phyloP scores from a whole-genome alignment of 2,888 invertebrate species.

The Scaptomyza parva region DNA sequence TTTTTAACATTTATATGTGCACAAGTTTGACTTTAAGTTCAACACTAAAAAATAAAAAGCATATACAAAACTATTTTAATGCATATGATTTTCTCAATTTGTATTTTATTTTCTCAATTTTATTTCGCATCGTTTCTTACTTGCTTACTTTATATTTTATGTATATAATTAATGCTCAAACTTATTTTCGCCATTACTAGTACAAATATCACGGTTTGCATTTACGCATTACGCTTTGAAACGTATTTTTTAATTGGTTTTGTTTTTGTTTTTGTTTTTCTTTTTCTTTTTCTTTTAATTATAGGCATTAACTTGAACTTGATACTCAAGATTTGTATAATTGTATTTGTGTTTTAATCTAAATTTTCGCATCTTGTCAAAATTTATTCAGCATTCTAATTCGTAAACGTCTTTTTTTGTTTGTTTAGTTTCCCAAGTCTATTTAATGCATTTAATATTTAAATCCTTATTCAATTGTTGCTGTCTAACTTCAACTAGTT shows the following conservation, averaged over 20 bases:
- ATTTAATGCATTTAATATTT: constrained; percentile 36
- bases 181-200: constrained; percentile 74
- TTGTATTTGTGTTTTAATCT: constrained; percentile 22
- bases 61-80: constrained; percentile 75
- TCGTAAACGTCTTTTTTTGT: constrained; percentile 25
- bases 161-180: constrained; percentile 61
- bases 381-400: constrained; percentile 51
- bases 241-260: constrained; percentile 54
- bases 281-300: constrained; percentile 44
- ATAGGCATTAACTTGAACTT: constrained; percentile 41
- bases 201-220: constrained; percentile 83
- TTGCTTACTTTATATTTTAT: constrained; percentile 36
- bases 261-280: constrained; percentile 41
- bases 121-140: constrained; percentile 28
- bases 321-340: constrained; percentile 44
- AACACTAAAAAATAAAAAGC: constrained; percentile 73
- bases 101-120: too few relatives aligned
- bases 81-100: constrained; percentile 49
- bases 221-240: constrained; percentile 58
- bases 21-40: constrained; percentile 78
- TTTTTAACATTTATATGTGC: constrained; percentile 78
- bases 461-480: constrained; percentile 31
- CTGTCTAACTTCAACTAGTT: constrained; percentile 36
- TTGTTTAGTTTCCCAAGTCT: constrained; percentile 40
- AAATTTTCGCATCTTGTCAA: constrained; percentile 17